Percentiles rank a stretch among this genome's conserved stretches.
Conservation (phyloP, 2,113 vertebrate species). For the Heptranchias perlo region DNA sequence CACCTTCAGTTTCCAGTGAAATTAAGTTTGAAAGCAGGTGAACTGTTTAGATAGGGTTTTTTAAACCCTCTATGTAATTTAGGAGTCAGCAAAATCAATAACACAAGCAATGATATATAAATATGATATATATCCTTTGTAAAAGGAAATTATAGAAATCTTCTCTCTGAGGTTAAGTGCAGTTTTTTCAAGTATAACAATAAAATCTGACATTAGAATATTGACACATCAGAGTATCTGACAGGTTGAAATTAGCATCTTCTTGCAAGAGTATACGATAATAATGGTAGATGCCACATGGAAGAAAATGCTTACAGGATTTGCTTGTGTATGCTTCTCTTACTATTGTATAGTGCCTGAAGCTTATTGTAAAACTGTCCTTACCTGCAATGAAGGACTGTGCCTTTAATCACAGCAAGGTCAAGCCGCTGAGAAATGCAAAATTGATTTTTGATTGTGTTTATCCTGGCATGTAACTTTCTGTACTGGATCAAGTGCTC, state of each 20-base stretch:
- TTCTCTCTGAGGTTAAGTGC: not conserved
- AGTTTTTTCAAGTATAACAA: not conserved
- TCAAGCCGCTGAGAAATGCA: not conserved
- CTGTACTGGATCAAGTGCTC: not conserved
- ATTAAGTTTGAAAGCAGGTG: not conserved
- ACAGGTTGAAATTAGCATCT: not conserved
- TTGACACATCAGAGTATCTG: not conserved
- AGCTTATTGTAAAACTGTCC: not conserved
- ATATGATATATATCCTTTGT: not conserved
- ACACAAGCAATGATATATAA: not conserved
- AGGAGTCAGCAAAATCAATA: not conserved
- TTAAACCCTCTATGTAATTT: not conserved
- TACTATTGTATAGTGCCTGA: not conserved
- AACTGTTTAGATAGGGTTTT: not conserved
- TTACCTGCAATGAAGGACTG: not conserved
- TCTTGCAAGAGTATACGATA: not conserved
- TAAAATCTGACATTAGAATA: not conserved
- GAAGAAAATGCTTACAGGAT: not conserved
- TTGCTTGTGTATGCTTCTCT: not conserved
- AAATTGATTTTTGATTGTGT: constrained; percentile 27
- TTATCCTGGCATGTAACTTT: not conserved
- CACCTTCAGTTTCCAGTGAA: not conserved
- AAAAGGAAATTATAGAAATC: not conserved
- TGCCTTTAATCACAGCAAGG: not conserved
- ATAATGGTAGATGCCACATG: not conserved